Evolutionary conservation across 2,797 vertebrate genomes (phyloP), one percentile per base, ranked within the genome.

Genomic region (Betta splendens): DNA sequence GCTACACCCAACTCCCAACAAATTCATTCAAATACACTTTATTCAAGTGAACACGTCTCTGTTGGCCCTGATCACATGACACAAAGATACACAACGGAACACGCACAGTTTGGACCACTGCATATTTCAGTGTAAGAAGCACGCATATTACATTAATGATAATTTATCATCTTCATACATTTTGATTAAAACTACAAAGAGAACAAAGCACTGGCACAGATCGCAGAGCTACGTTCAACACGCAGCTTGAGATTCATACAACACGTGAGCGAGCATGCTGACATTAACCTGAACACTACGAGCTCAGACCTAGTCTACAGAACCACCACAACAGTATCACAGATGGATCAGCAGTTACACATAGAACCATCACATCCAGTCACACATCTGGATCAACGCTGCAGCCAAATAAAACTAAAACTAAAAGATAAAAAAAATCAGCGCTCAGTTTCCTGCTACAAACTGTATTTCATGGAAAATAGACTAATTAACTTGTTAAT

Each of bases 1-100:
- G n/a, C n/a, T n/a, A n/a, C n/a, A n/a, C n/a, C n/a, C n/a, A n/a
- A n/a, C n/a, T n/a, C n/a, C n/a, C n/a, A n/a, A n/a, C n/a, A n/a
- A n/a, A 7, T 48, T 76, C 51, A 53, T 66, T 64, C 64, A 78
- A 43, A 60, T 50, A 75, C 58, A 60, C 48, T 85, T 79, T 87
- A 87, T 84, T 87, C 17, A 66, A 45, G 20, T 75, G 25, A 35
- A 65, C 45, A 67, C 15, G 1, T 67, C 17, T 56, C 18, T 51
- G 16, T 63, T 56, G 53, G 60, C 63, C 69, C 50, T 65, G 57
- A 72, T 65, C 65, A 77, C 57, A 59, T 60, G 47, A 77, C 58
- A 77, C 42, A 10, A 55, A 53, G n/a, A 61, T 68, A 72, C 77
- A 77, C 49, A 77, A 64, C 9, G 32, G 47, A 42, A 49, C 37